A percentile compares a stretch with the other conserved stretches of the same genome.
Evolutionary conservation across 2,888 invertebrate species (phyloP).

Genomic region (Drosophila robusta): DNA sequence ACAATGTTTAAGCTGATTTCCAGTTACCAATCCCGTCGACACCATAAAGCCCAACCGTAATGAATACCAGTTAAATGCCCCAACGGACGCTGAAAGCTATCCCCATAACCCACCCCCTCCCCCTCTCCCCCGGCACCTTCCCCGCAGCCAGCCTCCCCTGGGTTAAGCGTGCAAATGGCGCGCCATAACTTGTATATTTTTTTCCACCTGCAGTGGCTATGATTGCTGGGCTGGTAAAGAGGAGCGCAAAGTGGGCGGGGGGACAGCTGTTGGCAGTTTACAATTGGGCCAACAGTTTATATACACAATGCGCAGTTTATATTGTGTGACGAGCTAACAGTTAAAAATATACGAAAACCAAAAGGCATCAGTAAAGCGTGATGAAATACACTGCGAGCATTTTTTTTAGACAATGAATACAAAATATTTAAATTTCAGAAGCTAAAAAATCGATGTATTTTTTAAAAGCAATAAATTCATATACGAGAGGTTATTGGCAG

Average conservation of each 20-base stretch:
- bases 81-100: conserved; percentile 23
- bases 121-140: neutral
- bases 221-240: conserved; percentile 23
- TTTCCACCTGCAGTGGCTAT: conserved; percentile 31
- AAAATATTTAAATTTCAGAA: neutral
- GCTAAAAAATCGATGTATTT: too few species aligned
- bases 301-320: conserved; percentile 58
- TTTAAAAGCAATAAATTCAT: too few species aligned
- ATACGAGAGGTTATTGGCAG: too few species aligned
- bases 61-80: conserved; percentile 53
- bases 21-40: conserved; percentile 7
- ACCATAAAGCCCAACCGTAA: conserved; percentile 38
- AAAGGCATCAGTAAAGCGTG: neutral
- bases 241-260: neutral
- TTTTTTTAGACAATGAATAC: neutral
- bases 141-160: neutral
- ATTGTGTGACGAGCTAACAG: conserved; percentile 45
- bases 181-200: conserved; percentile 46
- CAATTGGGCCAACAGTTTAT: conserved; percentile 68
- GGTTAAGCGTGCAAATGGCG: conserved; percentile 42
- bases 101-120: neutral
- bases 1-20: conserved; percentile 32
- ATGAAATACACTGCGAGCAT: conserved; percentile 6
- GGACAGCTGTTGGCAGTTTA: conserved; percentile 53
- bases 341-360: conserved; percentile 22